phyloP scores from a whole-genome alignment of 2,113 vertebrate genomes.

The Prionailurus viverrinus region DNA sequence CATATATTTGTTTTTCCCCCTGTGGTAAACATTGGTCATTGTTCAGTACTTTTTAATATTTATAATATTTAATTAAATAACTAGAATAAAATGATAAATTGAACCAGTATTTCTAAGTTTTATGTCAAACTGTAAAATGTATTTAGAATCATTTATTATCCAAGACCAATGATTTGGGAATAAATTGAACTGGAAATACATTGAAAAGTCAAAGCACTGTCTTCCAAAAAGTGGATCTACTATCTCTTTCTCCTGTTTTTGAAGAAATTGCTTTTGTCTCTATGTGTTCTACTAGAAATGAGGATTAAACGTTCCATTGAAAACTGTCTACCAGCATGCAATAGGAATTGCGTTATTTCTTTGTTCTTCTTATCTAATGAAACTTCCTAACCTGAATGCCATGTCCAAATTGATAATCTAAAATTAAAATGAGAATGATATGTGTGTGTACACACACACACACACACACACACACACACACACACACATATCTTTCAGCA shows the following conservation, averaged over 20 bases:
- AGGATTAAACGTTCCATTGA: slow-evolving; percentile 22
- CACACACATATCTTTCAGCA: background rate
- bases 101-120: background rate
- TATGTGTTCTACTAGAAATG: slow-evolving; percentile 46
- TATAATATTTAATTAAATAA: slow-evolving; percentile 17
- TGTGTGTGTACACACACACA: background rate
- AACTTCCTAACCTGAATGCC: slow-evolving; percentile 75
- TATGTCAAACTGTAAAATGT: background rate
- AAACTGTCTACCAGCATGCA: slow-evolving; percentile 65
- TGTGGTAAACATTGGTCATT: background rate
- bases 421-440: slow-evolving; percentile 71
- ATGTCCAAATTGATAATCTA: slow-evolving; percentile 69
- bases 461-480: background rate
- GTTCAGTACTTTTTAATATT: slow-evolving; percentile 16
- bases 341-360: slow-evolving; percentile 62
- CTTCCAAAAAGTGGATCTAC: background rate
- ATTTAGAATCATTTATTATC: background rate
- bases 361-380: slow-evolving; percentile 74
- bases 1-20: background rate
- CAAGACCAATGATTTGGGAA: background rate
- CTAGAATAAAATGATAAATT: background rate
- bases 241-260: background rate
- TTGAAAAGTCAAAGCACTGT: background rate
- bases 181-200: background rate
- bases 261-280: background rate